Conservation (phyloP, 1,140 invertebrate genomes). For the Tyrophagus putrescentiae region DNA sequence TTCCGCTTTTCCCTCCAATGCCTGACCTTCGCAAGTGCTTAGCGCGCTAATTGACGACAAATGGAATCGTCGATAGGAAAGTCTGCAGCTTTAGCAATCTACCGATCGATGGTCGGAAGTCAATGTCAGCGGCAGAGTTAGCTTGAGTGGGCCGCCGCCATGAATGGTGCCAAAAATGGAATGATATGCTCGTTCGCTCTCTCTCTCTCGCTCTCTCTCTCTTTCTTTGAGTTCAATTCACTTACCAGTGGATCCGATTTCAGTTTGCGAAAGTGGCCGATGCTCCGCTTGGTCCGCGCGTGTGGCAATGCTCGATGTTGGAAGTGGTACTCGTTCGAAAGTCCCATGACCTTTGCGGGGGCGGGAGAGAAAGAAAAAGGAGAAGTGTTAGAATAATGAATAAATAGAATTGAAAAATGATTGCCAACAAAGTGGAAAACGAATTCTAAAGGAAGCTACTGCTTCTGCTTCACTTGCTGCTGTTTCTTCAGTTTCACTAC, state of each 20-base stretch:
- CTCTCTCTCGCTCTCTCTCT: background rate
- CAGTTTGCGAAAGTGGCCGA: constrained; percentile 63
- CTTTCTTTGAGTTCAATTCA: constrained; percentile 9
- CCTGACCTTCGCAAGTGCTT: no score
- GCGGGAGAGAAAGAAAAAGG: constrained; percentile 1
- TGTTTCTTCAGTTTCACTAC: no score
- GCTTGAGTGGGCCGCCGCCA: background rate
- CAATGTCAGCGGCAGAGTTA: background rate
- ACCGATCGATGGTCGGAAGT: background rate
- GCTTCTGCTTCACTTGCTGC: no score
- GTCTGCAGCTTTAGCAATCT: background rate
- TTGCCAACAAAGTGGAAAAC: constrained; percentile 13
- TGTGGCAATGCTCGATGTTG: constrained; percentile 70
- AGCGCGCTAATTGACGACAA: no score
- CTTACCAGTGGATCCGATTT: constrained; percentile 82
- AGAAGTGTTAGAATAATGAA: constrained; percentile 6
- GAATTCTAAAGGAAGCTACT: no score
- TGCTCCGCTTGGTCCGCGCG: constrained; percentile 61
- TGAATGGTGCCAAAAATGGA: background rate
- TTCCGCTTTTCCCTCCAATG: no score
- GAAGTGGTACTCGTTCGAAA: constrained; percentile 77
- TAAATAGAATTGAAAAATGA: background rate
- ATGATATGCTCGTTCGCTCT: background rate
- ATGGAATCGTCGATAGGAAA: background rate
- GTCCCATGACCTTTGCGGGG: constrained; percentile 57